Evolutionary conservation across 2,797 vertebrate species (phyloP).

Genomic region (Syngnathus rostellatus): DNA sequence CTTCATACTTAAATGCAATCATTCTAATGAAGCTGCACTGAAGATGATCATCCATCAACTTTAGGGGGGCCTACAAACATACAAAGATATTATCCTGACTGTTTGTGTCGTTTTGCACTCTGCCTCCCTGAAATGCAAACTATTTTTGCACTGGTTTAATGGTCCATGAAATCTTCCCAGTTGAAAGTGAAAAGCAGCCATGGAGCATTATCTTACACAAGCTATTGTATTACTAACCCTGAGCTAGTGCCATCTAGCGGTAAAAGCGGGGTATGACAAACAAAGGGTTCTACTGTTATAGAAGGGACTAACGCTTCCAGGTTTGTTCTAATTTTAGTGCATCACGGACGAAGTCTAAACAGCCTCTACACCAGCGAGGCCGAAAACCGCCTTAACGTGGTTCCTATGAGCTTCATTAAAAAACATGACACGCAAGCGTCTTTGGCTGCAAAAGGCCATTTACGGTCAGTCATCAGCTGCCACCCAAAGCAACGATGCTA

Average conservation of each 20-base stretch:
- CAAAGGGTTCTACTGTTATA: conserved; percentile 8
- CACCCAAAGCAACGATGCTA: not conserved
- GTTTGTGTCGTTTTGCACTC: not conserved
- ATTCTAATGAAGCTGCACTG: conserved; percentile 1
- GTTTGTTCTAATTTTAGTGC: conserved; percentile 31
- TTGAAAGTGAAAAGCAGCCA: not conserved
- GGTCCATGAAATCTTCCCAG: not conserved
- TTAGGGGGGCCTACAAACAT: not conserved
- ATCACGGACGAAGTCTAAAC: conserved; percentile 20
- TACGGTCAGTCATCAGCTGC: too few relatives aligned
- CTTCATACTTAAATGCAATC: conserved; percentile 2
- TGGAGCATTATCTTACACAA: not conserved
- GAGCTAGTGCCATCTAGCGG: conserved; percentile 3
- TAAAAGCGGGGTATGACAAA: not conserved
- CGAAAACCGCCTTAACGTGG: not conserved
- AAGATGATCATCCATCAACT: not conserved
- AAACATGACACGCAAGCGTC: not conserved
- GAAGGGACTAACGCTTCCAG: conserved; percentile 21
- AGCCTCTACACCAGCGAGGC: not conserved
- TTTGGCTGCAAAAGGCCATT: not conserved
- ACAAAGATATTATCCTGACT: not conserved
- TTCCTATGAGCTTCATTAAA: not conserved
- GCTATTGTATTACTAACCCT: not conserved
- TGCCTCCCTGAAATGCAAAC: not conserved
- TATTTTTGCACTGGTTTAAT: not conserved